Conservation (phyloP, 2,888 invertebrate species). For the Drosophila colorata region DNA sequence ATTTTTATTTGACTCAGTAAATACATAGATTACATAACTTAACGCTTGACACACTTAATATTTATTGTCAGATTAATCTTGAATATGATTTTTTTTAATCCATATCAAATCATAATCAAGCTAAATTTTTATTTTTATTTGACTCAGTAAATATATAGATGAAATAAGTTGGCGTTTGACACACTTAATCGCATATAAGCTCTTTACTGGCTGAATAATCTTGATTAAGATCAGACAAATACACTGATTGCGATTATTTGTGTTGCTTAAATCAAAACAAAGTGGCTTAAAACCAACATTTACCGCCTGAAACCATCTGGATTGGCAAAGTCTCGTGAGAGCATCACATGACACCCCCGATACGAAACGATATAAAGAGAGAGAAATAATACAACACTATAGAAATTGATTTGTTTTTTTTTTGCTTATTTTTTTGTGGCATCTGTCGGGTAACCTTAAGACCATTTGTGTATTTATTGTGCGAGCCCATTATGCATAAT, state of each 20-base stretch:
- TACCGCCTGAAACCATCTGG: constrained; percentile 3
- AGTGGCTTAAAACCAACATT: constrained; percentile 5
- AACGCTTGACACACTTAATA: too few relatives aligned
- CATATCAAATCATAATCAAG: too few relatives aligned
- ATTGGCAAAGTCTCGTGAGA: neutral
- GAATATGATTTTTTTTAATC: neutral
- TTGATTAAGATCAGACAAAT: constrained; percentile 1
- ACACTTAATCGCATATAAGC: too few relatives aligned
- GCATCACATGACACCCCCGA: constrained; percentile 33
- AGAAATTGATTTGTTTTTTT: constrained; percentile 39
- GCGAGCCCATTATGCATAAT: constrained; percentile 61
- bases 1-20: too few relatives aligned
- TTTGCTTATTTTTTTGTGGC: constrained; percentile 34
- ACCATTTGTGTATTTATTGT: constrained; percentile 41
- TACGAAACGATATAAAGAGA: neutral
- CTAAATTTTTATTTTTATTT: too few relatives aligned
- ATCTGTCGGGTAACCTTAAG: constrained; percentile 56
- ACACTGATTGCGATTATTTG: neutral
- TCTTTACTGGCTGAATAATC: neutral
- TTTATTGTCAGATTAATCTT: constrained; percentile 1
- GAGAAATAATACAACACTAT: neutral
- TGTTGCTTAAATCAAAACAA: neutral
- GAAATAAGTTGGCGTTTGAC: too few relatives aligned
- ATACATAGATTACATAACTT: too few relatives aligned
- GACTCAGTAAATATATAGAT: too few relatives aligned